Conservation (phyloP, 2,113 vertebrate genomes). For the Planiliza haematocheilus region DNA sequence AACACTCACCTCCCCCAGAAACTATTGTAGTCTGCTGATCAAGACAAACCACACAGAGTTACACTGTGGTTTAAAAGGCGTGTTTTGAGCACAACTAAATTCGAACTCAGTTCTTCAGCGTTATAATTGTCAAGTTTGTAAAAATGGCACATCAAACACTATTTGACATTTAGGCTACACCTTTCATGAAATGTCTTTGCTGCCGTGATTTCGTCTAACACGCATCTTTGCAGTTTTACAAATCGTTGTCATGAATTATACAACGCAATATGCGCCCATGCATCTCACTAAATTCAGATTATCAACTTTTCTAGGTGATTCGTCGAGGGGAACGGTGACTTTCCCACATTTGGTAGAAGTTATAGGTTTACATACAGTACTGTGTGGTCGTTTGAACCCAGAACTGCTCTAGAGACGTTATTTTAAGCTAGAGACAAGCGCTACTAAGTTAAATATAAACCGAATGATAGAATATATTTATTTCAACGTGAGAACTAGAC, state of each 20-base stretch:
- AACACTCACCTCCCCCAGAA: background rate
- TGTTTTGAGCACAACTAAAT: no score
- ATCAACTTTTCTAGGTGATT: background rate
- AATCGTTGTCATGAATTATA: background rate
- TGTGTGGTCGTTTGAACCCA: background rate
- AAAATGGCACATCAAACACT: background rate
- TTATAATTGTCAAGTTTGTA: no score
- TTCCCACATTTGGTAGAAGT: slow-evolving; percentile 25
- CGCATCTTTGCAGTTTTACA: background rate
- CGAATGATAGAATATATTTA: no score
- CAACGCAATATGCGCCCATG: background rate
- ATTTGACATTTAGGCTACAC: background rate
- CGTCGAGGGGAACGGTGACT: slow-evolving; percentile 13
- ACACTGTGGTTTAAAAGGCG: no score
- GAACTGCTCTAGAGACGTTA: background rate
- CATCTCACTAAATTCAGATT: background rate
- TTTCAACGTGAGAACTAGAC: background rate
- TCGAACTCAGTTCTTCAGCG: no score
- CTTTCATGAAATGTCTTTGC: no score
- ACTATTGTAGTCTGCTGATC: background rate
- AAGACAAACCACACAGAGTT: background rate
- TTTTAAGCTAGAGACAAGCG: background rate
- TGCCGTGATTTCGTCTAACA: slow-evolving; percentile 3
- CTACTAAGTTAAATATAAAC: background rate
- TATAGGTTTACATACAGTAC: background rate